phyloP scores from a whole-genome alignment of 2,888 invertebrate species.

The Rhingia campestris region DNA sequence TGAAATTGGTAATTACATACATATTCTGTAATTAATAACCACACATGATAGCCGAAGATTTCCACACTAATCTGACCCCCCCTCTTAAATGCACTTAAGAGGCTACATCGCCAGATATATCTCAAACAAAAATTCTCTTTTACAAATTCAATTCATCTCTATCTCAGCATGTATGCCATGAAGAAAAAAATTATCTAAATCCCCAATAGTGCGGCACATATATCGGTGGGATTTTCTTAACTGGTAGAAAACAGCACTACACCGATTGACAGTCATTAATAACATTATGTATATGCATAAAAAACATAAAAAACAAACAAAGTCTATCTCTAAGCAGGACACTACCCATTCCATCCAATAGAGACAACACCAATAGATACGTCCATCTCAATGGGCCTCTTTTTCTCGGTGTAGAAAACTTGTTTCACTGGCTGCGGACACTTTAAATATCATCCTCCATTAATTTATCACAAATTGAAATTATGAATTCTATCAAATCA shows the following conservation, averaged over 20 bases:
- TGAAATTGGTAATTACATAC: no score
- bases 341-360: conserved; percentile 42
- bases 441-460: conserved; percentile 68
- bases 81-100: conserved; percentile 9
- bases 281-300: conserved; percentile 44
- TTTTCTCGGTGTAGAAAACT: conserved; percentile 14
- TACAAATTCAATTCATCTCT: conserved; percentile 62
- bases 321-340: conserved; percentile 4
- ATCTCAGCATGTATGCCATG: conserved; percentile 70
- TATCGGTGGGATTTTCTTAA: conserved; percentile 54
- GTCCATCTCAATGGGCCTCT: conserved; percentile 22
- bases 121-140: conserved; percentile 56
- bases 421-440: conserved; percentile 62
- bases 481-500: conserved; percentile 45
- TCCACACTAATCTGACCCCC: not conserved
- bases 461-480: conserved; percentile 72
- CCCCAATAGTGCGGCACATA: conserved; percentile 59
- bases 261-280: conserved; percentile 72
- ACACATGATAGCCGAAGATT: not conserved
- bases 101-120: conserved; percentile 8
- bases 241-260: conserved; percentile 62
- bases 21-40: not conserved
- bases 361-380: conserved; percentile 62
- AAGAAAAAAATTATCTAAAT: conserved; percentile 68
- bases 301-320: not conserved